Conservation (phyloP, 2,888 invertebrate species). For the Drosophila prostipennis region DNA sequence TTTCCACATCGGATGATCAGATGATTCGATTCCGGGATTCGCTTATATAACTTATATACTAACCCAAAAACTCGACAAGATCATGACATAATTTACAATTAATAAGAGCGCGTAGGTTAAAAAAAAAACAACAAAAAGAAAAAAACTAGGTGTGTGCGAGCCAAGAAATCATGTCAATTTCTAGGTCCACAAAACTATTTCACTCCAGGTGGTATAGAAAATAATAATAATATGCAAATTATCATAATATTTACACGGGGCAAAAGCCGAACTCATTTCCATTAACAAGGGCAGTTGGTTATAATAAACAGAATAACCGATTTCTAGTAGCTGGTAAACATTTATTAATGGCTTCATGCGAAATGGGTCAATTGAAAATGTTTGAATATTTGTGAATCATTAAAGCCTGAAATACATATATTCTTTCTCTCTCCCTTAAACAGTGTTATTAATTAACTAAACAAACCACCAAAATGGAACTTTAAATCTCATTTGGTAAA, state of each 20-base stretch:
- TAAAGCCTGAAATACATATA: too few species aligned
- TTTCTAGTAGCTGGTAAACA: constrained; percentile 4
- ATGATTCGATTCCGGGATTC: constrained; percentile 1
- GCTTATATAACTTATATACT: constrained; percentile 11
- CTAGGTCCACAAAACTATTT: constrained; percentile 7
- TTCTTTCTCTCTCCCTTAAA: too few species aligned
- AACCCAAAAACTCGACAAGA: constrained; percentile 3
- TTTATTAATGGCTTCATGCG: not conserved
- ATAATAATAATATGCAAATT: constrained; percentile 26
- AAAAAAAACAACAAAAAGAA: too few species aligned
- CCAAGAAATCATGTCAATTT: constrained; percentile 21
- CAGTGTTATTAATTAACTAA: too few species aligned
- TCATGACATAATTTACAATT: constrained; percentile 39
- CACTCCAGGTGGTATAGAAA: not conserved
- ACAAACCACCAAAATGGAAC: too few species aligned
- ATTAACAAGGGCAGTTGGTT: not conserved
- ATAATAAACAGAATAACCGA: not conserved
- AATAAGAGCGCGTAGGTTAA: constrained; percentile 27
- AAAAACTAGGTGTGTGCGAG: constrained; percentile 12
- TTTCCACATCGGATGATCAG: constrained; percentile 48
- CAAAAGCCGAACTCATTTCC: constrained; percentile 20
- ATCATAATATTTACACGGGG: constrained; percentile 11
- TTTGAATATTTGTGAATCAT: too few species aligned
- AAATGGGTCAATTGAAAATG: not conserved
- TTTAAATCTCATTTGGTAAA: constrained; percentile 1